Conservation (phyloP, 2,888 invertebrate genomes). For the Drosophila melanocephala region DNA sequence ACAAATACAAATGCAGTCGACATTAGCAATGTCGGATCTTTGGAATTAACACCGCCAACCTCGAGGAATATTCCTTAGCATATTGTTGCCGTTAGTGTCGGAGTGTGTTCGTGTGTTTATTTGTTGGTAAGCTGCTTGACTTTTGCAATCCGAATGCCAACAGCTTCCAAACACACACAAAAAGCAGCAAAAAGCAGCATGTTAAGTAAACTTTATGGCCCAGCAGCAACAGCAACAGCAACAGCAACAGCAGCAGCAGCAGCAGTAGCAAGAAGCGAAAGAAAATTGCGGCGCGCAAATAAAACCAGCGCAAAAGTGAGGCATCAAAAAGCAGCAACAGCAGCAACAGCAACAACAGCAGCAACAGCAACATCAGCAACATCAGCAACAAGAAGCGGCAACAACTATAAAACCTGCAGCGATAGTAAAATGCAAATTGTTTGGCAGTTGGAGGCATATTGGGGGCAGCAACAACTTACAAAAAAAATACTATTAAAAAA, state of each 20-base stretch:
- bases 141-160: slow-evolving; percentile 73
- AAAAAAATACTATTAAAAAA: neutral
- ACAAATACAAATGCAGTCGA: slow-evolving; percentile 67
- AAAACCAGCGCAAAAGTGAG: slow-evolving; percentile 76
- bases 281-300: slow-evolving; percentile 75
- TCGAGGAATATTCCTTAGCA: slow-evolving; percentile 41
- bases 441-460: slow-evolving; percentile 44
- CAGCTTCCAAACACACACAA: slow-evolving; percentile 55
- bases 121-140: slow-evolving; percentile 72
- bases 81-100: slow-evolving; percentile 38
- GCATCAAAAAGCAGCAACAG: slow-evolving; percentile 69
- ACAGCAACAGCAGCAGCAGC: slow-evolving; percentile 50
- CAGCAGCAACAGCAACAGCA: slow-evolving; percentile 1
- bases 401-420: slow-evolving; percentile 79
- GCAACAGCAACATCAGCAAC: slow-evolving; percentile 53
- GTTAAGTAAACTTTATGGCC: slow-evolving; percentile 81
- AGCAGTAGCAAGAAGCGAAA: slow-evolving; percentile 47
- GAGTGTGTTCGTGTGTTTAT: slow-evolving; percentile 27
- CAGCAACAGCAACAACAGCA: slow-evolving; percentile 59
- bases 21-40: slow-evolving; percentile 62
- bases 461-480: slow-evolving; percentile 11
- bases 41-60: slow-evolving; percentile 63
- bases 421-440: slow-evolving; percentile 81
- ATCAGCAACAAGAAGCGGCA: slow-evolving; percentile 50
- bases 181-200: slow-evolving; percentile 56